phyloP scores from a whole-genome alignment of 2,113 vertebrate genomes.

The Athene noctua region DNA sequence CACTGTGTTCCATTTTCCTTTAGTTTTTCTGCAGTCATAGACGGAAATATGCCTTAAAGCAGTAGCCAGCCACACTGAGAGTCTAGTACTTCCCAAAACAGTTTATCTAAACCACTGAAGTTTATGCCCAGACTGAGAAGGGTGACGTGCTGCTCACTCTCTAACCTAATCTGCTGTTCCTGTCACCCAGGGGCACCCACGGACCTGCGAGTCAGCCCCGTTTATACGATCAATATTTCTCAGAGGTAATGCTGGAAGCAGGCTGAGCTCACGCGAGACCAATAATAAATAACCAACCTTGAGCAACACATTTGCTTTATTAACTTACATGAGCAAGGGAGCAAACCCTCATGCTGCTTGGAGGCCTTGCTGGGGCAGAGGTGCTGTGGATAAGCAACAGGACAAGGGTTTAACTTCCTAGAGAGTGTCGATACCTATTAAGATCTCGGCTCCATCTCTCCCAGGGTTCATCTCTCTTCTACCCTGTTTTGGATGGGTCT shows the following conservation, averaged over 20 bases:
- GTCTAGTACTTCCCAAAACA: neutral
- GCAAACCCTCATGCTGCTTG: fast-evolving
- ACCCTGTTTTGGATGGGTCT: neutral
- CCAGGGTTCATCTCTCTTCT: neutral
- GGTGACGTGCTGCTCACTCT: neutral
- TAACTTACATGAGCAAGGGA: neutral
- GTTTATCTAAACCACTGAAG: neutral
- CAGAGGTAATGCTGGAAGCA: neutral
- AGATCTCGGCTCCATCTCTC: neutral
- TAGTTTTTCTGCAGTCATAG: neutral
- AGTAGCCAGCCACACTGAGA: neutral
- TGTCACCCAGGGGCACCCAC: neutral
- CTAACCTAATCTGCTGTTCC: neutral
- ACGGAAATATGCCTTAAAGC: neutral
- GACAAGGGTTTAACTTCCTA: neutral
- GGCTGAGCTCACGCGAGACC: neutral
- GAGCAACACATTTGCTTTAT: neutral
- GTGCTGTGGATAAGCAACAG: neutral
- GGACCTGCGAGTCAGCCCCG: neutral
- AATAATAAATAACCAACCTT: neutral
- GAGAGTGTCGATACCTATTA: too few relatives aligned
- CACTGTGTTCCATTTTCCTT: neutral
- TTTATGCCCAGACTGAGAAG: neutral
- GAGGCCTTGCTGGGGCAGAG: neutral
- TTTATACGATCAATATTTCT: neutral